phyloP scores from a whole-genome alignment of 2,888 invertebrate species.

The Drosophila siamana region DNA sequence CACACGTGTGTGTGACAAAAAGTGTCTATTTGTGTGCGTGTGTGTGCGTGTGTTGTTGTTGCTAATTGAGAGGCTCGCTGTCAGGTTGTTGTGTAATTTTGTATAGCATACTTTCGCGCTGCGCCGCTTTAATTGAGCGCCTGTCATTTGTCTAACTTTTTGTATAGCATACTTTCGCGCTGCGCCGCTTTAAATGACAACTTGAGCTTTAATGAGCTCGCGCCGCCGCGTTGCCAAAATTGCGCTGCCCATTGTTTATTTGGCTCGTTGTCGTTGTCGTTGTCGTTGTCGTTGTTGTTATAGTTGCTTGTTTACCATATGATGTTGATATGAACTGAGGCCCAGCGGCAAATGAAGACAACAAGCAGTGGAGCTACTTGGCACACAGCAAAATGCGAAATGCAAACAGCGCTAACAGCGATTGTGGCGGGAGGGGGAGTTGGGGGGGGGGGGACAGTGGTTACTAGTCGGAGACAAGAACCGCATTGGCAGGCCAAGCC shows the following conservation, averaged over 20 bases:
- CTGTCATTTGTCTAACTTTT: slow-evolving; percentile 47
- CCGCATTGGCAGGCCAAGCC: slow-evolving; percentile 31
- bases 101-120: slow-evolving; percentile 22
- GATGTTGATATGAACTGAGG: slow-evolving; percentile 46
- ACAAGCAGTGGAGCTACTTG: slow-evolving; percentile 7
- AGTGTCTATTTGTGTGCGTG: slow-evolving; percentile 2
- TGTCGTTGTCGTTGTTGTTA: slow-evolving; percentile 1
- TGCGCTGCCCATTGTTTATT: slow-evolving; percentile 5
- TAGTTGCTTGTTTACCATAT: slow-evolving; percentile 28
- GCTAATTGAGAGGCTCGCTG: slow-evolving; percentile 70
- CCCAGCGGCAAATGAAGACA: slow-evolving; percentile 52
- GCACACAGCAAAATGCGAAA: slow-evolving; percentile 60
- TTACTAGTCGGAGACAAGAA: slow-evolving; percentile 35
- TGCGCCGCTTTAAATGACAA: slow-evolving; percentile 19
- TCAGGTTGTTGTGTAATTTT: slow-evolving; percentile 51
- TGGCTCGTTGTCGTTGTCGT: neutral
- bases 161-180: slow-evolving; percentile 24
- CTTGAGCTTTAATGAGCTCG: slow-evolving; percentile 8
- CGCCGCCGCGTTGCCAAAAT: slow-evolving; percentile 25
- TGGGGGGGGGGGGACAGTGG: slow-evolving; percentile 6
- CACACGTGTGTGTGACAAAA: neutral
- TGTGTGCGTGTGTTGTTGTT: slow-evolving; percentile 27
- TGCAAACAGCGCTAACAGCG: slow-evolving; percentile 61
- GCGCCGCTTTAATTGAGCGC: slow-evolving; percentile 18
- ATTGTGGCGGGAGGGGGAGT: neutral